A percentile compares a stretch with the other conserved stretches of the same genome.
These are phyloP conservation scores for Hylyphantes graminicola DNA, from an alignment of 1,140 invertebrate species.

Conservation along the genomic window DNA sequence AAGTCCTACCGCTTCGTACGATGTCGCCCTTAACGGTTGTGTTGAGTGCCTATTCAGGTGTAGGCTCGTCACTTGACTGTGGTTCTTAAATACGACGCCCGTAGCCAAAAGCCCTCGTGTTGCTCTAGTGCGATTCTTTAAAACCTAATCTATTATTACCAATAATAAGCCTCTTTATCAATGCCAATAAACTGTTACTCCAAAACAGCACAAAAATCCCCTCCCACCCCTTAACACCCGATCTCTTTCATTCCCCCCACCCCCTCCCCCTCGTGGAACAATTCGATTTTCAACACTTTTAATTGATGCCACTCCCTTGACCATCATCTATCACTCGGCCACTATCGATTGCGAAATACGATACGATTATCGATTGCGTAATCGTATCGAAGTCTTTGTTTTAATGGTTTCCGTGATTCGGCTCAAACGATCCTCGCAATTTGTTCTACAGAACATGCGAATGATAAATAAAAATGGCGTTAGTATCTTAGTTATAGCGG, in stretches of 20 bases:
- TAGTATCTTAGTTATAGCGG: background rate
- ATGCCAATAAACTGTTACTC: no score
- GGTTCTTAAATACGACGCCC: no score
- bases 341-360: constrained; percentile 27
- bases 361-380: constrained; percentile 59
- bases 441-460: background rate
- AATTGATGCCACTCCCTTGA: constrained; percentile 52
- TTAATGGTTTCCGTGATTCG: background rate
- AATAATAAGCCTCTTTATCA: no score
- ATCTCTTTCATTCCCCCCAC: background rate
- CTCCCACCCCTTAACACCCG: constrained; percentile 1
- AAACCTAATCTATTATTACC: no score
- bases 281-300: constrained; percentile 59
- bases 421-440: background rate
- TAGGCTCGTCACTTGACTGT: no score
- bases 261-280: background rate
- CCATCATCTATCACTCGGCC: constrained; percentile 48
- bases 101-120: no score
- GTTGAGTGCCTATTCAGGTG: no score
- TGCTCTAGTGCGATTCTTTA: no score
- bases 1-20: no score
- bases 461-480: background rate
- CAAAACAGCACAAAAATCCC: constrained; percentile 7
- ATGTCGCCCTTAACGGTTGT: no score
- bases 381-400: constrained; percentile 58